Conservation (phyloP, 2,113 vertebrate genomes). For the Macquaria australasica region DNA sequence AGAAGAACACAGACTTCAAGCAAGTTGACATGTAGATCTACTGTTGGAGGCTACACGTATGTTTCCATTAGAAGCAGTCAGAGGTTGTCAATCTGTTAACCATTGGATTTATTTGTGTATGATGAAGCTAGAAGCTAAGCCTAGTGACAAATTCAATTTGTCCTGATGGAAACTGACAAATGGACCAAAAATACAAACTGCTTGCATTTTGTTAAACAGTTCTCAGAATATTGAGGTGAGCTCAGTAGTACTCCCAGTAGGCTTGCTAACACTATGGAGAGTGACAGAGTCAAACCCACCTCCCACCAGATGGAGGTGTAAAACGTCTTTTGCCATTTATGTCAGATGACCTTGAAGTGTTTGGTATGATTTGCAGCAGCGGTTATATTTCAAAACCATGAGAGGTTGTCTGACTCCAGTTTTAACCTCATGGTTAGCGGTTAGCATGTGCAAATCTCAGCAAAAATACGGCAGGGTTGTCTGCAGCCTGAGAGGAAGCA, state of each 20-base stretch:
- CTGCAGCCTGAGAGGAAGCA: not conserved
- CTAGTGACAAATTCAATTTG: not conserved
- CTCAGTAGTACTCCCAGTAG: not conserved
- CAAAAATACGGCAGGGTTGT: slow-evolving; percentile 5
- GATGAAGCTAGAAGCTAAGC: not conserved
- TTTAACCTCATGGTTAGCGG: not conserved
- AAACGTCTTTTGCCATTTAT: not conserved
- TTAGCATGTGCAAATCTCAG: not conserved
- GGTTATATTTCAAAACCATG: not conserved
- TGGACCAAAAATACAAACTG: not conserved
- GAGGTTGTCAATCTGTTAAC: not conserved
- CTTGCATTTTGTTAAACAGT: not conserved
- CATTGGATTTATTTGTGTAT: not conserved
- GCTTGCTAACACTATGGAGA: not conserved
- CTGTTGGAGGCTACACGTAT: accelerated
- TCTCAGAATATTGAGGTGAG: not conserved
- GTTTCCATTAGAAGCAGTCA: not conserved
- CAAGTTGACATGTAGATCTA: not conserved
- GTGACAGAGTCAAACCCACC: too few species aligned
- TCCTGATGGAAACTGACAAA: not conserved
- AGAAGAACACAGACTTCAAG: not conserved
- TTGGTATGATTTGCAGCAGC: not conserved
- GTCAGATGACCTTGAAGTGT: not conserved
- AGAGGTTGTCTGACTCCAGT: not conserved
- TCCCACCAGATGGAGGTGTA: not conserved